Evolutionary conservation across 1,140 invertebrate genomes (phyloP).

Genomic region (Pseudomyrmex concolor): DNA sequence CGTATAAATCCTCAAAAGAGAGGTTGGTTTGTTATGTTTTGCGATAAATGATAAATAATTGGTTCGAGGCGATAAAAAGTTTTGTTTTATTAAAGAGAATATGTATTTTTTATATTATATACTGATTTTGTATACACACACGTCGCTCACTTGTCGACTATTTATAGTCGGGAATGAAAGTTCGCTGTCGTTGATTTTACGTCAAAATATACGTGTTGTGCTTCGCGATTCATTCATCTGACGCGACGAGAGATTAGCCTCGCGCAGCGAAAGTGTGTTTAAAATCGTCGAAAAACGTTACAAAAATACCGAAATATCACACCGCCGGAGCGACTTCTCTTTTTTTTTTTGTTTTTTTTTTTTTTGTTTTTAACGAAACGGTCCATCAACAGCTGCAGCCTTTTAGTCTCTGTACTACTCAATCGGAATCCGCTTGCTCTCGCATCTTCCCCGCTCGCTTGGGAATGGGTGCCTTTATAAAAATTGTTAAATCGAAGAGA

Average conservation of each 20-base stretch:
- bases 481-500: conserved; percentile 55
- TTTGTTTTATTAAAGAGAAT: no score
- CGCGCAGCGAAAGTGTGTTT: conserved; percentile 3
- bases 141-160: no score
- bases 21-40: no score
- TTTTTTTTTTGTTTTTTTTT: no score
- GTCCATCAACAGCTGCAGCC: conserved; percentile 25
- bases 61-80: no score
- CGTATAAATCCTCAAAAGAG: no score
- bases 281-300: conserved; percentile 20
- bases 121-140: no score
- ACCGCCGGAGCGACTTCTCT: no score
- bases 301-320: neutral
- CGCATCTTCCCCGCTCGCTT: conserved; percentile 20
- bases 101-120: no score
- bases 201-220: neutral
- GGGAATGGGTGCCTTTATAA: conserved; percentile 36
- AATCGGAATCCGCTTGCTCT: conserved; percentile 42
- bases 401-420: conserved; percentile 22
- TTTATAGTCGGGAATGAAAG: neutral
- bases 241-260: neutral
- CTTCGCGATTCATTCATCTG: neutral
- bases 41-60: no score
- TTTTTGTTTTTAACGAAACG: conserved; percentile 1
- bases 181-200: neutral